Evolutionary conservation across 2,888 invertebrate genomes (phyloP).

Genomic region (Melikaiella ostensackeni): DNA sequence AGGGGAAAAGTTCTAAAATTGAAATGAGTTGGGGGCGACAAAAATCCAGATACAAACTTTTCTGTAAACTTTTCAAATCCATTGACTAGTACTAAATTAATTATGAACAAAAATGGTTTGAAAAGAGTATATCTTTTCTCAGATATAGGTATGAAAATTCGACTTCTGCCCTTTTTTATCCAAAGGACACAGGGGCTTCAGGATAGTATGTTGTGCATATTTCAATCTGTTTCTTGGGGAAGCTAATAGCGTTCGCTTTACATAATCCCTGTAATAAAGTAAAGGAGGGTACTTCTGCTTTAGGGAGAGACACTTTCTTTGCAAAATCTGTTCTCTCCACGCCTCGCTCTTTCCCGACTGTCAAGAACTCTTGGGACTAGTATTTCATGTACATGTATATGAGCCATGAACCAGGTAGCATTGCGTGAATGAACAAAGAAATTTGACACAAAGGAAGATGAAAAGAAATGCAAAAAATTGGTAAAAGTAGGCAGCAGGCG

Average conservation of each 20-base stretch:
- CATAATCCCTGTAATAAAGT: background rate
- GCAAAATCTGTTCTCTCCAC: background rate
- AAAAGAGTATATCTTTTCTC: too few species aligned
- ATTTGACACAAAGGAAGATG: too few species aligned
- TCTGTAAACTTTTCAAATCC: too few species aligned
- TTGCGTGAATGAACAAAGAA: too few species aligned
- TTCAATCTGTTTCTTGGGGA: background rate
- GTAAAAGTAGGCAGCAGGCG: too few species aligned
- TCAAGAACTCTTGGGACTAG: background rate
- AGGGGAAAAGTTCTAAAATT: too few species aligned
- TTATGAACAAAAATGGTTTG: too few species aligned
- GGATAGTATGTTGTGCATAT: background rate
- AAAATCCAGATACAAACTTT: too few species aligned
- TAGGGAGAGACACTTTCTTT: background rate
- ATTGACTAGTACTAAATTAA: too few species aligned
- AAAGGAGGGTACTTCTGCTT: background rate
- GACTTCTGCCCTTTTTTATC: background rate
- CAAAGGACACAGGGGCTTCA: background rate
- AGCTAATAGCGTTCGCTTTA: background rate
- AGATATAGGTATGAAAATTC: background rate
- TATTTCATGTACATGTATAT: background rate
- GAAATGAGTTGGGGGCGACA: too few species aligned
- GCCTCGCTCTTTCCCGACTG: background rate
- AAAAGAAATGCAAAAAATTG: too few species aligned
- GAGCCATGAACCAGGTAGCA: too few species aligned